Evolutionary conservation across 2,888 invertebrate species (phyloP).

Genomic region (Dusona sp.): DNA sequence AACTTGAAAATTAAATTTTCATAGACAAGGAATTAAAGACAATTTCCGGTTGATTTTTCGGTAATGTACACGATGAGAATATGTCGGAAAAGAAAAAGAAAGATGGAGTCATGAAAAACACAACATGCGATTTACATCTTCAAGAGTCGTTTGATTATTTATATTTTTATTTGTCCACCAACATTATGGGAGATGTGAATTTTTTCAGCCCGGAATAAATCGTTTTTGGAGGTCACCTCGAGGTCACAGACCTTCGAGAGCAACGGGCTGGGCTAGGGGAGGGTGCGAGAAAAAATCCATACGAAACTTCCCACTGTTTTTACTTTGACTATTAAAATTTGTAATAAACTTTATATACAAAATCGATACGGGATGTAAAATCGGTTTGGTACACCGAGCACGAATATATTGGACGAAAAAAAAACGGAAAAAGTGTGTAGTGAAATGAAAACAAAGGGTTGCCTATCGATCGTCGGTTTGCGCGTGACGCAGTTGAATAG

Average conservation of each 20-base stretch:
- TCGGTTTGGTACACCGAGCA: not conserved
- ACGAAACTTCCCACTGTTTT: not conserved
- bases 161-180: not conserved
- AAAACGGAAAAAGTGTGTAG: slow-evolving; percentile 12
- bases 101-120: not conserved
- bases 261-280: not conserved
- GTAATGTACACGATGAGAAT: not conserved
- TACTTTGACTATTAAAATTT: not conserved
- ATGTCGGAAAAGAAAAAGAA: not conserved
- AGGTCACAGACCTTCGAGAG: slow-evolving; percentile 51
- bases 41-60: not conserved
- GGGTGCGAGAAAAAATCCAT: slow-evolving; percentile 15
- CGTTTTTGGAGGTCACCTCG: slow-evolving; percentile 44
- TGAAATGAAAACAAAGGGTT: slow-evolving; percentile 54
- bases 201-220: not conserved
- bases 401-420: not conserved
- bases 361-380: not conserved
- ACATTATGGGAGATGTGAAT: not conserved
- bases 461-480: slow-evolving; percentile 59
- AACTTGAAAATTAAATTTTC: not conserved
- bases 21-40: not conserved
- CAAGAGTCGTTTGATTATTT: not conserved
- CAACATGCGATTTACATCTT: not conserved
- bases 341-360: not conserved
- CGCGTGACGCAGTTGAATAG: slow-evolving; percentile 59